Percentiles rank a stretch among this genome's conserved stretches.
phyloP scores from a whole-genome alignment of 2,888 invertebrate species.

The Caenorhabditis panamensis region DNA sequence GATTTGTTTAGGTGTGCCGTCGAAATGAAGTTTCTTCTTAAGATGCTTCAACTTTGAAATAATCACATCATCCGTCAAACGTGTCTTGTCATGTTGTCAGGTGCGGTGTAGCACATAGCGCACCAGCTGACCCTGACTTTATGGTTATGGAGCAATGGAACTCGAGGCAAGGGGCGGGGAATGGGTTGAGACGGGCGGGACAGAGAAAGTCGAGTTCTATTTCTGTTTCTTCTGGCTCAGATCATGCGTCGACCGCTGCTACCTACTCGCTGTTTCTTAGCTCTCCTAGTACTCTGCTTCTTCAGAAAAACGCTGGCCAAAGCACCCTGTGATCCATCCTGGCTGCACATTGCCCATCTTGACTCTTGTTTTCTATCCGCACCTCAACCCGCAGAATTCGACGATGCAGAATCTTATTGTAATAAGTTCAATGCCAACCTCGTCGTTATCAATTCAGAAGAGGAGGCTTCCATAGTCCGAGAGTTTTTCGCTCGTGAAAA shows the following conservation, averaged over 20 bases:
- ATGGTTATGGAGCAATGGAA: constrained; percentile 24
- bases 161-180: constrained; percentile 8
- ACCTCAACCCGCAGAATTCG: constrained; percentile 54
- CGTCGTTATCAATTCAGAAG: constrained; percentile 41
- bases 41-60: constrained; percentile 1
- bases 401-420: constrained; percentile 46
- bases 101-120: constrained; percentile 20
- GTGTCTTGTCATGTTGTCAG: constrained; percentile 51
- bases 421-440: constrained; percentile 17
- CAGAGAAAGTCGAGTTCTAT: constrained; percentile 10
- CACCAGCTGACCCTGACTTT: constrained; percentile 39
- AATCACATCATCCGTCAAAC: constrained; percentile 25
- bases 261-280: not conserved
- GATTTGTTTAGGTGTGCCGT: constrained; percentile 19
- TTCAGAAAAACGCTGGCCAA: constrained; percentile 12
- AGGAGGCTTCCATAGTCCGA: constrained; percentile 46
- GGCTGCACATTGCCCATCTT: constrained; percentile 53
- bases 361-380: constrained; percentile 58
- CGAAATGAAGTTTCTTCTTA: constrained; percentile 13
- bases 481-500: constrained; percentile 52
- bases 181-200: not conserved
- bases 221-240: constrained; percentile 2
- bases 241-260: not conserved
- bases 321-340: constrained; percentile 35
- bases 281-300: not conserved